A percentile compares a stretch with the other conserved stretches of the same genome.
phyloP scores from a whole-genome alignment of 2,797 vertebrate genomes.

The Taeniopygia guttata region DNA sequence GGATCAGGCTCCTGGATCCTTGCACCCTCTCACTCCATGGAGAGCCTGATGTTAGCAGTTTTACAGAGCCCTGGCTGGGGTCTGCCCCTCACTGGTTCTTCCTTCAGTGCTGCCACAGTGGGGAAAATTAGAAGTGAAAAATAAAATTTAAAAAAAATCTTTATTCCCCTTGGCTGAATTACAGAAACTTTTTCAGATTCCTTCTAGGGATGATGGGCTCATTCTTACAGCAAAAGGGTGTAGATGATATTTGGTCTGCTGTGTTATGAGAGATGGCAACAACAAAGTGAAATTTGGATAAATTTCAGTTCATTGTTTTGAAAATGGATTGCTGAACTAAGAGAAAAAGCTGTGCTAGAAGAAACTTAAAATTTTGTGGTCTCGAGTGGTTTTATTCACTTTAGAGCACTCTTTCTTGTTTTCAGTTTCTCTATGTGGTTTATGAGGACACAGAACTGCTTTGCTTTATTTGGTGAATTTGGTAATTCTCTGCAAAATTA shows the following conservation, averaged over 20 bases:
- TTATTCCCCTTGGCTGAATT: not conserved
- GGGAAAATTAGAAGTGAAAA: not conserved
- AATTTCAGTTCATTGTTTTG: not conserved
- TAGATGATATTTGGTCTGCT: not conserved
- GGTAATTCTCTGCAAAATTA: not conserved
- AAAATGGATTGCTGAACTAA: not conserved
- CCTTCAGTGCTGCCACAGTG: not conserved
- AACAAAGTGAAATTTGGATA: not conserved
- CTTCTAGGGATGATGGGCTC: not conserved
- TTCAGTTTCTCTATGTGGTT: not conserved
- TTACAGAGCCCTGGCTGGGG: not conserved
- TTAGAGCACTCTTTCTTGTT: not conserved
- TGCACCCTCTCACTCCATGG: not conserved
- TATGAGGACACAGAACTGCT: not conserved
- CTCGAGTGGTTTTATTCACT: accelerated
- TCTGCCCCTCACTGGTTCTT: not conserved
- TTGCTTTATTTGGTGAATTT: not conserved
- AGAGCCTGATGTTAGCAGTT: not conserved
- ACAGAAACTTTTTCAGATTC: not conserved
- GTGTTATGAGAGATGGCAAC: not conserved
- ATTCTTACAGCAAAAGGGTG: not conserved
- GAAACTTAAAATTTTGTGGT: not conserved
- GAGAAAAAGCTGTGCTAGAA: not conserved
- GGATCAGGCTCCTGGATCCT: not conserved
- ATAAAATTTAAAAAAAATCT: no score